Evolutionary conservation across 2,113 vertebrate genomes (phyloP), one percentile per base, ranked within the genome.

Genomic region (Eubucco bourcierii): DNA sequence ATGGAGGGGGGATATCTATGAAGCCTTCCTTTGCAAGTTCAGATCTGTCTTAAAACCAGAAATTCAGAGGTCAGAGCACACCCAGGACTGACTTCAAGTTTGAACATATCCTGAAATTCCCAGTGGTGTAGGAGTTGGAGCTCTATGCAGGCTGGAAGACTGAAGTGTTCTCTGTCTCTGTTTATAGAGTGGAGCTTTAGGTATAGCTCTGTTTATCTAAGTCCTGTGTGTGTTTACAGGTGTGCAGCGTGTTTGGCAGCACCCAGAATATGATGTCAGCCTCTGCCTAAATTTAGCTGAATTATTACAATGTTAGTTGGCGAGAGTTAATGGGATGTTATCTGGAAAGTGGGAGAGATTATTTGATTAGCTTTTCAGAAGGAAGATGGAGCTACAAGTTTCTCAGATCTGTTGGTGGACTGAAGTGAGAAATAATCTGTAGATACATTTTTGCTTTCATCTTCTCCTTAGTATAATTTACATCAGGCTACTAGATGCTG

Each of bases 71-170:
- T 92, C 87, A 93, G 80, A 93, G 72, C 79, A 90, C 1, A 0
- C 72, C 75, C 50, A 47, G 37, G 33, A 60, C 0, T 68, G 68
- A 52, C 64, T 89, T 89, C 89, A 91, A 71, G 81, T 90, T 55
- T 87, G 86, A 94, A 90, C 21, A 0, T 75, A 87, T 63, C 71
- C 63, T 74, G 67, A 84, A 84, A 77, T 77, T 90, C 78, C 78
- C 87, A 80, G 64, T 63, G 64, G 68, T 84, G 64, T 77, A 59
- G 81, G 91, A 93, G 81, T 77, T 88, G 92, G 71, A 77, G 41
- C 41, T 90, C 67, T 76, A 65, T 76, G 71, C 52, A 87, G 74
- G 25, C 28, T 79, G 84, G 41, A 55, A 67, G 80, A 52, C 1
- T 20, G 74, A 88, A 86, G 66, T 87, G 80, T 90, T 87, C 75